phyloP scores from a whole-genome alignment of 2,888 invertebrate genomes.

The Thumatha senex region DNA sequence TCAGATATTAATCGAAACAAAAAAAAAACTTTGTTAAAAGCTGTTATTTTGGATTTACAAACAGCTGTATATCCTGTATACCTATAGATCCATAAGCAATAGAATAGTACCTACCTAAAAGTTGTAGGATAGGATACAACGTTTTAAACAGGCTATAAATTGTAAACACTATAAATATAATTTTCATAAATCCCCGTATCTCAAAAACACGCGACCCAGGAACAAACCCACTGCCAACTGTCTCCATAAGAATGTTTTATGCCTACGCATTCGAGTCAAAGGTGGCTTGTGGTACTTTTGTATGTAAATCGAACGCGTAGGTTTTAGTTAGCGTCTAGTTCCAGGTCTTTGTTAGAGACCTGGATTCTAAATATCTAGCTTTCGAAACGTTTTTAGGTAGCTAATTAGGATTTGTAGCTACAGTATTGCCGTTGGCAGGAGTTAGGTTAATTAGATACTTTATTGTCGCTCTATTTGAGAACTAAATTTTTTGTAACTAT shows the following conservation, averaged over 20 bases:
- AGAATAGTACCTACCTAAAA: too few relatives aligned
- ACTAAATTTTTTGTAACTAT: too few relatives aligned
- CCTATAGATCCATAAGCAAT: too few relatives aligned
- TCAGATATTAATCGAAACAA: too few relatives aligned
- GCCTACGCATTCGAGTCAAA: slow-evolving; percentile 72
- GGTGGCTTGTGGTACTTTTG: slow-evolving; percentile 69
- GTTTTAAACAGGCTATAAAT: background rate
- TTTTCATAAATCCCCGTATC: slow-evolving; percentile 13
- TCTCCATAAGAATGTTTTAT: slow-evolving; percentile 61
- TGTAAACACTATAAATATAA: background rate
- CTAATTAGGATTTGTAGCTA: slow-evolving; percentile 32
- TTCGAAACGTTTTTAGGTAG: slow-evolving; percentile 35
- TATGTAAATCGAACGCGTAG: slow-evolving; percentile 81
- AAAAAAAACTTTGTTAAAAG: too few relatives aligned
- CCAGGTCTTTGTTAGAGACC: slow-evolving; percentile 55
- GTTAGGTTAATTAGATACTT: too few relatives aligned
- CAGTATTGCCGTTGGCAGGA: slow-evolving; percentile 2
- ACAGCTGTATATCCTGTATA: too few relatives aligned
- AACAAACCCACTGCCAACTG: slow-evolving; percentile 25
- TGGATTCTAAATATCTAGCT: slow-evolving; percentile 43
- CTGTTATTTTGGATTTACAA: too few relatives aligned
- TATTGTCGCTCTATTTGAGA: too few relatives aligned
- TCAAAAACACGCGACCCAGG: slow-evolving; percentile 29
- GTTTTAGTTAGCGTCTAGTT: slow-evolving; percentile 45
- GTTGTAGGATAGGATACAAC: too few relatives aligned